Evolutionary conservation across 2,797 vertebrate species (phyloP).

Genomic region (Typhlichthys eigenmanni): DNA sequence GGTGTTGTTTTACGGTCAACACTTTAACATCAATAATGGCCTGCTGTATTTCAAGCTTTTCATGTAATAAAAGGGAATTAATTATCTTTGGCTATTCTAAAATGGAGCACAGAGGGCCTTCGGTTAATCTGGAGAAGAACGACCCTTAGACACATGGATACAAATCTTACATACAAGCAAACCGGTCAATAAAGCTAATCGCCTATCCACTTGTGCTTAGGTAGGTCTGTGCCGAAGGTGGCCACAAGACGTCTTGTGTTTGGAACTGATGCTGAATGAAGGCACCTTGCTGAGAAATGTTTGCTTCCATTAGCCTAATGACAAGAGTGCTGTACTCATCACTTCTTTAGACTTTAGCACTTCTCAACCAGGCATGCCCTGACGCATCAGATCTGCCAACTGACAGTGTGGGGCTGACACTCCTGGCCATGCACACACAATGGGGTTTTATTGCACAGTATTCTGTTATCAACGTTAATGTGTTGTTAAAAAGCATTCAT

Average conservation of each 20-base stretch:
- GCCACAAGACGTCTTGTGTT: not conserved
- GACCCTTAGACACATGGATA: conserved; percentile 29
- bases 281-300: conserved; percentile 51
- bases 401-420: conserved; percentile 12
- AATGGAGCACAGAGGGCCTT: conserved; percentile 11
- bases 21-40: conserved; percentile 5
- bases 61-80: conserved; percentile 8
- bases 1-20: conserved; percentile 2
- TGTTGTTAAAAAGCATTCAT: conserved; percentile 13
- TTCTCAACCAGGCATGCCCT: conserved; percentile 29
- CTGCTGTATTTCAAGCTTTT: conserved; percentile 15
- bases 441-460: conserved; percentile 10
- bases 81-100: conserved; percentile 25
- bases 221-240: conserved; percentile 28
- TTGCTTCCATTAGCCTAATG: conserved; percentile 66
- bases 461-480: conserved; percentile 12
- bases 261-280: conserved; percentile 45
- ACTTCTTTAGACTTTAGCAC: conserved; percentile 45
- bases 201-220: conserved; percentile 41
- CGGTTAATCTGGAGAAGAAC: conserved; percentile 8
- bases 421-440: conserved; percentile 8
- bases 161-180: conserved; percentile 34
- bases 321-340: conserved; percentile 58
- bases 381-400: conserved; percentile 25
- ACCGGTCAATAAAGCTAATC: conserved; percentile 37